These are phyloP conservation scores for Odontophorus gujanensis DNA, from an alignment of 2,113 vertebrate genomes.

Conservation along the genomic window DNA sequence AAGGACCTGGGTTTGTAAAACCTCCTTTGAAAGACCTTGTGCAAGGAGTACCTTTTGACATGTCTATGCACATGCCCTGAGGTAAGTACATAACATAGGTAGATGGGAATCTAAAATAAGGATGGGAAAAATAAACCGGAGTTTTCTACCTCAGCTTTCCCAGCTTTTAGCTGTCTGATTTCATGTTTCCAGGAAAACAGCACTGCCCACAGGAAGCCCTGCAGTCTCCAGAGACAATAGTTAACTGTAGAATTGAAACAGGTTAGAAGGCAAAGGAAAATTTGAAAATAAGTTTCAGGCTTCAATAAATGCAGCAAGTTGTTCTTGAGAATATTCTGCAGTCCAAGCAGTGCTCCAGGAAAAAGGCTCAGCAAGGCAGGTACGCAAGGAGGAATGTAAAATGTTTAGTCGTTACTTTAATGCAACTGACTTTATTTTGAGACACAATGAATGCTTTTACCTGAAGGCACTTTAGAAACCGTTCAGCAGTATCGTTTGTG, in stretches of 20 bases:
- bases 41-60: neutral
- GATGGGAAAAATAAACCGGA: neutral
- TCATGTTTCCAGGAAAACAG: neutral
- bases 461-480: slow-evolving; percentile 26
- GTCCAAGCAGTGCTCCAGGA: neutral
- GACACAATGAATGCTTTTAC: slow-evolving; percentile 4
- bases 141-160: neutral
- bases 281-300: neutral
- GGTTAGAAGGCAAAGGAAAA: neutral
- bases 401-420: neutral
- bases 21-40: neutral
- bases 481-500: neutral
- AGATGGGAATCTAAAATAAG: neutral
- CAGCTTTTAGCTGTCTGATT: neutral
- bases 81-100: neutral
- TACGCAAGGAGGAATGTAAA: neutral
- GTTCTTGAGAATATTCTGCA: neutral
- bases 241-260: neutral
- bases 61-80: neutral
- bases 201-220: fast-evolving
- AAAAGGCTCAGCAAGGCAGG: neutral
- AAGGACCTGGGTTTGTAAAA: neutral
- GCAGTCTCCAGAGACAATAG: neutral
- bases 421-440: neutral
- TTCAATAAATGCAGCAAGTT: neutral